Evolutionary conservation across 2,888 invertebrate species (phyloP).

Genomic region (Bimastos eiseni): DNA sequence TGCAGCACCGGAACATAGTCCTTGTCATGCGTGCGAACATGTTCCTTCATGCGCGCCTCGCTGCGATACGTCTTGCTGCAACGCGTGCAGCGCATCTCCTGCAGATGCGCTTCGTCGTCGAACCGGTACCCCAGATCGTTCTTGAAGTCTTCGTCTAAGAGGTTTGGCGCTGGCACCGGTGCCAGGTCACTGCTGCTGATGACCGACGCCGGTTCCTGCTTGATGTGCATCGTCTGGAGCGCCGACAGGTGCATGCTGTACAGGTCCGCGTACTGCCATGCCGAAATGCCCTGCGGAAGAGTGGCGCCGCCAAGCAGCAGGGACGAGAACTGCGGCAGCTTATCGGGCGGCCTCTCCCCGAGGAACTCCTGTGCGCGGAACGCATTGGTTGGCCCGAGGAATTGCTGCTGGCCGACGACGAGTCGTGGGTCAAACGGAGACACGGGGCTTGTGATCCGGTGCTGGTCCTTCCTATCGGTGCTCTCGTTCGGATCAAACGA

Average conservation of each 20-base stretch:
- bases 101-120: slow-evolving; percentile 5
- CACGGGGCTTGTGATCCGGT: not conserved
- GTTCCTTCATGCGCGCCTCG: slow-evolving; percentile 42
- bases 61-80: slow-evolving; percentile 43
- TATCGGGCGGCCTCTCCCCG: not conserved
- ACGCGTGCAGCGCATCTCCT: slow-evolving; percentile 34
- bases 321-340: slow-evolving; percentile 32
- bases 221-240: slow-evolving; percentile 32
- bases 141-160: not conserved
- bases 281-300: not conserved
- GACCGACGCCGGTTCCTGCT: slow-evolving; percentile 26
- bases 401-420: slow-evolving; percentile 10
- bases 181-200: not conserved
- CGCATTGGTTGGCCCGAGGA: not conserved
- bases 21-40: slow-evolving; percentile 42
- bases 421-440: not conserved
- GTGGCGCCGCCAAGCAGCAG: slow-evolving; percentile 21
- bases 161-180: not conserved
- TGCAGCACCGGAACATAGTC: slow-evolving; percentile 41
- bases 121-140: not conserved
- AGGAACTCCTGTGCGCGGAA: slow-evolving; percentile 27
- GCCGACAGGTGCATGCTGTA: slow-evolving; percentile 34
- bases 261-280: slow-evolving; percentile 31
- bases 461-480: not conserved
- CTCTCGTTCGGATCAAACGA: not conserved